phyloP scores from a whole-genome alignment of 1,140 invertebrate genomes.

The Drosophila pectinifera region DNA sequence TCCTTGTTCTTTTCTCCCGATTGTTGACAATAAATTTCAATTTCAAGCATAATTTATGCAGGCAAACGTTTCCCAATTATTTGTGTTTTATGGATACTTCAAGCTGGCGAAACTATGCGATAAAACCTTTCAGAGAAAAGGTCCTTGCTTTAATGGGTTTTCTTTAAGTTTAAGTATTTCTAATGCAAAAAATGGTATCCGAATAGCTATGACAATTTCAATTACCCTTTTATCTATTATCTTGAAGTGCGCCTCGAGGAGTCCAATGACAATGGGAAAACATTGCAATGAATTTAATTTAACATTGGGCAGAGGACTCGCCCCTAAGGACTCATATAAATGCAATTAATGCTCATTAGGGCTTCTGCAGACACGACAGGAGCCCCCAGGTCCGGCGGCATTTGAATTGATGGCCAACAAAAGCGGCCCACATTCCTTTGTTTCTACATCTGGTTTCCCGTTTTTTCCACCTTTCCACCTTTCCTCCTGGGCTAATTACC shows the following conservation, averaged over 20 bases:
- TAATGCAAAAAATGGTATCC: neutral
- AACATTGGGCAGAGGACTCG: conserved; percentile 3
- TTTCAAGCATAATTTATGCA: conserved; percentile 58
- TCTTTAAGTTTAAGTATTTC: too few species aligned
- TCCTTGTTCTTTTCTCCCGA: conserved; percentile 2
- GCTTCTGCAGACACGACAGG: conserved; percentile 8
- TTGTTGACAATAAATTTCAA: conserved; percentile 61
- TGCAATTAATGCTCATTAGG: conserved; percentile 59
- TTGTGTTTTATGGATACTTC: conserved; percentile 38
- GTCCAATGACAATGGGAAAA: neutral
- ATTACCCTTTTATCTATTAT: conserved; percentile 23
- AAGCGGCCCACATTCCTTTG: conserved; percentile 8
- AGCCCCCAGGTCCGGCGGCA: conserved; percentile 10
- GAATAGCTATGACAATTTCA: conserved; percentile 5
- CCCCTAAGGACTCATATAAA: conserved; percentile 16
- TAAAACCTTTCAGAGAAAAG: neutral
- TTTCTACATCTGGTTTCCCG: conserved; percentile 3
- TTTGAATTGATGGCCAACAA: conserved; percentile 54
- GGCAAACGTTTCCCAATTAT: conserved; percentile 57
- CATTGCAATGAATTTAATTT: conserved; percentile 38
- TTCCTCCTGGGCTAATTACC: conserved; percentile 22
- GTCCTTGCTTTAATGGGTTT: neutral
- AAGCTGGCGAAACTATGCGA: conserved; percentile 5
- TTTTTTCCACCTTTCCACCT: neutral
- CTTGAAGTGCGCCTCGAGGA: neutral